Conservation (phyloP, 2,113 vertebrate genomes). For the Megalops atlanticus region DNA sequence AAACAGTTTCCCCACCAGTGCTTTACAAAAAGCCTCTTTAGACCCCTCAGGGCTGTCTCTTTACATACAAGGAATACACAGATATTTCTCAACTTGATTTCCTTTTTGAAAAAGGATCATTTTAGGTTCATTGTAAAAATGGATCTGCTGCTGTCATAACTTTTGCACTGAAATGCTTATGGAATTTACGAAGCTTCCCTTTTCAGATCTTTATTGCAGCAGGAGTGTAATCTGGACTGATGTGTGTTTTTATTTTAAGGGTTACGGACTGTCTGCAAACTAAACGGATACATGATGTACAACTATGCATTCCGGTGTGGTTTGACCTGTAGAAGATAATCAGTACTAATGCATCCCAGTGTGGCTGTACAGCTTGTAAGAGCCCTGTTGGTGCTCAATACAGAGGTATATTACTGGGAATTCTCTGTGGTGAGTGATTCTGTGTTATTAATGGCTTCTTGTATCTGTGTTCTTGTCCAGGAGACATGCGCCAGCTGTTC, state of each 20-base stretch:
- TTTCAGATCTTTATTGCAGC: neutral
- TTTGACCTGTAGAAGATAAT: neutral
- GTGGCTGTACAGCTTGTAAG: neutral
- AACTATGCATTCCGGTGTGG: neutral
- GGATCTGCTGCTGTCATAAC: neutral
- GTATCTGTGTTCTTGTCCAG: conserved; percentile 51
- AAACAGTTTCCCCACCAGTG: conserved; percentile 45
- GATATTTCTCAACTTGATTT: neutral
- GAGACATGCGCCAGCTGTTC: conserved; percentile 66
- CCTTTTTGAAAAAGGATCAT: neutral
- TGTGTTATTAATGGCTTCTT: neutral
- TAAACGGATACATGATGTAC: neutral
- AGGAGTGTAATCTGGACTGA: neutral
- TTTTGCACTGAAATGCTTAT: neutral
- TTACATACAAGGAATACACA: conserved; percentile 42
- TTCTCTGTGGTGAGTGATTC: neutral
- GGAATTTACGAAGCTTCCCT: neutral
- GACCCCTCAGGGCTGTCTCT: conserved; percentile 50
- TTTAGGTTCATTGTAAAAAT: neutral
- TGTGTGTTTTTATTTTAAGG: neutral
- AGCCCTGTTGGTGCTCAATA: neutral
- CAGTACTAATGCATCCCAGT: neutral
- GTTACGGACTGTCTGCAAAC: neutral
- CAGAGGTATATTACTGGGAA: neutral
- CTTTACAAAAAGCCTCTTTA: conserved; percentile 46